Conservation (phyloP, 2,797 vertebrate genomes). For the Sphenopsis melanotis region DNA sequence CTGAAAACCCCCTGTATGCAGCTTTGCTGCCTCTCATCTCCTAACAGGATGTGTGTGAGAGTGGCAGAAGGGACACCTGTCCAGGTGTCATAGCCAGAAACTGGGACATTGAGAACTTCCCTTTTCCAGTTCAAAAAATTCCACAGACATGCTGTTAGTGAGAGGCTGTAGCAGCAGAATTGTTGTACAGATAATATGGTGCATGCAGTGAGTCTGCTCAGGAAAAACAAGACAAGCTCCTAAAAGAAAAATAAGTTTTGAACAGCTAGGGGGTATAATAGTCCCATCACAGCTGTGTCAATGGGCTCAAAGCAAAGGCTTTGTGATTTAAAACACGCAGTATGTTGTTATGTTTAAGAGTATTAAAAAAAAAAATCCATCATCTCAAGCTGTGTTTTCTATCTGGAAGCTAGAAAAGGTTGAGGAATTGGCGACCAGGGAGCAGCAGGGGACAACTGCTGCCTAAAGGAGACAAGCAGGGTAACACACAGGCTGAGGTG, state of each 20-base stretch:
- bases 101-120: background rate
- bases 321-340: background rate
- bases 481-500: background rate
- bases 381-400: constrained; percentile 27
- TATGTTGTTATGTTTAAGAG: background rate
- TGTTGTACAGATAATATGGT: background rate
- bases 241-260: background rate
- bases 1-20: background rate
- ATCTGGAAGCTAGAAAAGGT: background rate
- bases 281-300: constrained; percentile 3
- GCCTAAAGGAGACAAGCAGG: background rate
- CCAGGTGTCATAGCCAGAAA: background rate
- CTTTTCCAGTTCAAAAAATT: background rate
- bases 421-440: background rate
- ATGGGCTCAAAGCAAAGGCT: background rate
- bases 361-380: background rate
- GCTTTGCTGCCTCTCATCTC: background rate
- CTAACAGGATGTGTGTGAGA: background rate
- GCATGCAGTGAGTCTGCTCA: background rate
- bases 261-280: background rate
- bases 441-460: background rate
- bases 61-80: background rate
- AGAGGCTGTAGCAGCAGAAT: background rate
- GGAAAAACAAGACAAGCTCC: background rate
- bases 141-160: background rate